These are phyloP conservation scores for Coelopa frigida DNA, from an alignment of 1,140 invertebrate genomes.

Conservation along the genomic window DNA sequence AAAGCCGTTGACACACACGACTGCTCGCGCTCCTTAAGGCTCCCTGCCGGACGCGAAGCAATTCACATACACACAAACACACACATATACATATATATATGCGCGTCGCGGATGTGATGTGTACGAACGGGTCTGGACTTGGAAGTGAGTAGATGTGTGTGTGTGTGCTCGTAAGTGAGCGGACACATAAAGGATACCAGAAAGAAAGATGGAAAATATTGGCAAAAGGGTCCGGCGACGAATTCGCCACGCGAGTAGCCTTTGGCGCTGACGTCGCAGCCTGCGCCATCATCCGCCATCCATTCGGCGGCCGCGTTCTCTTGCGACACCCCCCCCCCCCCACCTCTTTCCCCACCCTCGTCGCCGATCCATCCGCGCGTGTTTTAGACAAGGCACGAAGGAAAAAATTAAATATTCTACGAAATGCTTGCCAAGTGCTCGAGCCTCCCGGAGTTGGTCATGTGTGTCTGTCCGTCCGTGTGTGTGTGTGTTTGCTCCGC, in stretches of 20 bases:
- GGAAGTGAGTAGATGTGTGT: constrained; percentile 8
- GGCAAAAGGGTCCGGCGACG: constrained; percentile 6
- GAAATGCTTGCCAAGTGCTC: no score
- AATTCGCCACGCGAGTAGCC: constrained; percentile 7
- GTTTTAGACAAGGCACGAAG: constrained; percentile 9
- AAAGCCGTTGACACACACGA: neutral
- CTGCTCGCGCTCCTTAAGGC: constrained; percentile 1
- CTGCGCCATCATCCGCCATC: neutral
- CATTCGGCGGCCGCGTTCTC: neutral
- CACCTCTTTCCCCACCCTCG: no score
- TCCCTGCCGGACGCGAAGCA: neutral
- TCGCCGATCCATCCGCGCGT: no score
- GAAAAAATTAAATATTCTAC: constrained; percentile 9
- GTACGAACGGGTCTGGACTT: constrained; percentile 9
- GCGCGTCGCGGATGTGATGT: neutral
- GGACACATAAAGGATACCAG: neutral
- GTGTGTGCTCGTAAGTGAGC: neutral
- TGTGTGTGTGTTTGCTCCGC: neutral
- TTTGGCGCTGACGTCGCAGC: constrained; percentile 7
- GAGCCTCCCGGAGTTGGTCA: no score
- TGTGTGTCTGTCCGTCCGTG: neutral
- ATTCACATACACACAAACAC: neutral
- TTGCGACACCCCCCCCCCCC: no score
- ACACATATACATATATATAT: neutral
- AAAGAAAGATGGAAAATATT: constrained; percentile 3